phyloP scores from a whole-genome alignment of 2,888 invertebrate genomes.

The Nephrocerus scutellatus region DNA sequence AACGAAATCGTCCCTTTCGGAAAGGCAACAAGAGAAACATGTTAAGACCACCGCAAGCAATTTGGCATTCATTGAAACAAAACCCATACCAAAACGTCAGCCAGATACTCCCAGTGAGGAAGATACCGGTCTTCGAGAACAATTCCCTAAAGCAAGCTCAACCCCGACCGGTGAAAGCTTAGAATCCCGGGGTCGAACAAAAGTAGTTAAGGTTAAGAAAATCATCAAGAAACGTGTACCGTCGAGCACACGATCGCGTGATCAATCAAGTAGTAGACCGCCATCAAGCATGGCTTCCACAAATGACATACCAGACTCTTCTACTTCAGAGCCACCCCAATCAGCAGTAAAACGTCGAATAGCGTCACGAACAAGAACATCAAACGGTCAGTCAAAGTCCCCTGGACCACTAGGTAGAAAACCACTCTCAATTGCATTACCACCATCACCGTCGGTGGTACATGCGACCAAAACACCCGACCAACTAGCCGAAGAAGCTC shows the following conservation, averaged over 20 bases:
- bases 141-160: not conserved
- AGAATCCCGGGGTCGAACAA: conserved; percentile 41
- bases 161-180: conserved; percentile 32
- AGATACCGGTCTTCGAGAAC: conserved; percentile 7
- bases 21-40: conserved; percentile 39
- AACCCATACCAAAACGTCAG: conserved; percentile 16
- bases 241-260: conserved; percentile 42
- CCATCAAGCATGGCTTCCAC: conserved; percentile 16
- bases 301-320: conserved; percentile 10
- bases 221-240: conserved; percentile 39
- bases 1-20: conserved; percentile 41
- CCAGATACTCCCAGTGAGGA: conserved; percentile 29
- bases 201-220: conserved; percentile 40
- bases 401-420: conserved; percentile 24
- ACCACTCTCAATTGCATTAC: conserved; percentile 7
- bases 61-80: conserved; percentile 28
- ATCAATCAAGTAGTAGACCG: conserved; percentile 34
- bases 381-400: conserved; percentile 28
- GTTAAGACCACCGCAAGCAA: conserved; percentile 36
- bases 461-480: conserved; percentile 37
- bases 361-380: conserved; percentile 21
- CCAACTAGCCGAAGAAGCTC: conserved; percentile 56
- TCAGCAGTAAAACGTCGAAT: conserved; percentile 15
- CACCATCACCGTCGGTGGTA: conserved; percentile 11
- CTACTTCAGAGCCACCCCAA: conserved; percentile 16